These are phyloP conservation scores for Drosophila leontia DNA, from an alignment of 1,140 invertebrate species.

Conservation along the genomic window DNA sequence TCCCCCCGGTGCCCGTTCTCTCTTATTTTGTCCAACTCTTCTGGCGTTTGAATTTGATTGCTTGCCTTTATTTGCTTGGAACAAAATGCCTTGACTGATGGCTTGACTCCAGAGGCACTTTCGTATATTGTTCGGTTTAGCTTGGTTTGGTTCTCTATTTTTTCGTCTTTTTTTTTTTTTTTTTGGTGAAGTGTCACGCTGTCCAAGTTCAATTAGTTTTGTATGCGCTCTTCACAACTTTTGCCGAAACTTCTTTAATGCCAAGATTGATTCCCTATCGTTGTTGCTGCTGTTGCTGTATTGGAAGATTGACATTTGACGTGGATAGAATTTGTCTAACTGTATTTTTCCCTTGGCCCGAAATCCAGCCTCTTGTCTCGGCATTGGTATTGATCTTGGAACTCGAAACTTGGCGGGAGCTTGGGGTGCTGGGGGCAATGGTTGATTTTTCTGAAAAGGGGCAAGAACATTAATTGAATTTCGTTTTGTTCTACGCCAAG, in stretches of 20 bases:
- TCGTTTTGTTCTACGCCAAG: conserved; percentile 17
- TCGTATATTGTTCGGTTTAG: conserved; percentile 49
- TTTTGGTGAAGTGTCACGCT: conserved; percentile 77
- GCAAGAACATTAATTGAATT: conserved; percentile 15
- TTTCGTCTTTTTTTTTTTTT: conserved; percentile 26
- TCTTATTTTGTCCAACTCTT: conserved; percentile 27
- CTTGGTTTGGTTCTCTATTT: conserved; percentile 15
- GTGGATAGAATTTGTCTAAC: conserved; percentile 82
- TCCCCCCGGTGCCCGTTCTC: conserved; percentile 13
- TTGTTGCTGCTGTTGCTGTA: conserved; percentile 44
- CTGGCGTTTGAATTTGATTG: conserved; percentile 76
- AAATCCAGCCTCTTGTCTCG: conserved; percentile 44
- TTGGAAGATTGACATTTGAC: conserved; percentile 77
- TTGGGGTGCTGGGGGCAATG: conserved; percentile 18
- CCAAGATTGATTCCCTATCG: conserved; percentile 73
- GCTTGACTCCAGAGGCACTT: conserved; percentile 43
- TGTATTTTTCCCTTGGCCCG: conserved; percentile 67
- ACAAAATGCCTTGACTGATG: conserved; percentile 80
- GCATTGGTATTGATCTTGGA: conserved; percentile 42
- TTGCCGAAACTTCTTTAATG: conserved; percentile 68
- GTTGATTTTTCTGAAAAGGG: conserved; percentile 13
- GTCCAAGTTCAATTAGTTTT: conserved; percentile 83
- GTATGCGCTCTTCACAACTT: conserved; percentile 74
- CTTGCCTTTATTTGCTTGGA: conserved; percentile 77
- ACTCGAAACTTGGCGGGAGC: conserved; percentile 17